Evolutionary conservation across 2,888 invertebrate species (phyloP), one percentile per base, ranked within the genome.

Genomic region (Sicus ferrugineus): DNA sequence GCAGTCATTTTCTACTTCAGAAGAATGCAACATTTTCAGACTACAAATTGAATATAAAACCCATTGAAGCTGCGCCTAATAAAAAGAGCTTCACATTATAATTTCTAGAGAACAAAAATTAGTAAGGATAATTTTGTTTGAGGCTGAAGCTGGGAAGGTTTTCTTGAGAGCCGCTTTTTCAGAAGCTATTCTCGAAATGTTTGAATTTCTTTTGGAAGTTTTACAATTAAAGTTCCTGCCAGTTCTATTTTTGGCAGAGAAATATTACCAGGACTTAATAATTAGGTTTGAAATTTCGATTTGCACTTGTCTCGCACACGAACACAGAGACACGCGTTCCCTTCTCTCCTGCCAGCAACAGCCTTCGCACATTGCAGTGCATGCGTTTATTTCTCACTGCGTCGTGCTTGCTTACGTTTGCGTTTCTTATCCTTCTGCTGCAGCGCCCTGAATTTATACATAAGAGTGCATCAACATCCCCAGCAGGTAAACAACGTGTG

Each of bases 321-420:
- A 28, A 31, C 3, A n/a, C 19, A 58, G 3, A 31, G 2, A 23
- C 52, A 11, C 26, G 11, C 52, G 59, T 34, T 11, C 31, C 14
- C 21, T n/a, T 21, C n/a, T 73, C 74, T 76, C 74, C 76, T 77
- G 75, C 73, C 76, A 68, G 67, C 72, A 80, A 78, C 78, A 80
- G 14, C 80, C 77, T 65, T 68, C 56, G 58, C 54, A 68, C 63
- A 56, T 48, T 56, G 56, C 68, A 56, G 19, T 61, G 52, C 6
- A 54, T 34, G 38, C 31, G 6, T 46, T 62, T 23, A 46, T 23
- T 52, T 54, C 34, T 23, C 46, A 26, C 14, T 68, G 23, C 62
- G 62, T 62, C 42, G 48, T 42, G 52, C 28, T 38, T 61, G 50
- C 26, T 63, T 48, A 19, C 19, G 23, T 62, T 68, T 68, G 62